A percentile compares a stretch with the other conserved stretches of the same genome.
Conservation (phyloP, 1,140 invertebrate species). For the Microplitis mediator region DNA sequence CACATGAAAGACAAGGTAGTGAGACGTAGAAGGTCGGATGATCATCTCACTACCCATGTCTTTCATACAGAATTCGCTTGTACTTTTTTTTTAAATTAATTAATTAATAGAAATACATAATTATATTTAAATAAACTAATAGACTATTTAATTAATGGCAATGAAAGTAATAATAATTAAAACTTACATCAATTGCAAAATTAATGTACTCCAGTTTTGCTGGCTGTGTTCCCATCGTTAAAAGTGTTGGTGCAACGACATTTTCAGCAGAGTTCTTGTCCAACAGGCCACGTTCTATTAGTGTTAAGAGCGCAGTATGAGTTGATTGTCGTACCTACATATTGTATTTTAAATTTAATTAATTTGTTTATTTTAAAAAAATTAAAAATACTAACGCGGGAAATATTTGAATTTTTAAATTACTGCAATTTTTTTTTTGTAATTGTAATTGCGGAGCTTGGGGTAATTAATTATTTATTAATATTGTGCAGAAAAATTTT, state of each 20-base stretch:
- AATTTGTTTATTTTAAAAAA: constrained; percentile 65
- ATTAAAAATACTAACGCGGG: no score
- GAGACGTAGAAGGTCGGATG: constrained; percentile 69
- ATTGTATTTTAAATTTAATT: constrained; percentile 26
- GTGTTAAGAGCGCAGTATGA: constrained; percentile 66
- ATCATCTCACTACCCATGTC: constrained; percentile 96
- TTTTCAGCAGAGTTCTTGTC: constrained; percentile 66
- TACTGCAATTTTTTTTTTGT: no score
- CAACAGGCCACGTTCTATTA: constrained; percentile 69
- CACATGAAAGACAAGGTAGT: constrained; percentile 93
- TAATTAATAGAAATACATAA: constrained; percentile 6
- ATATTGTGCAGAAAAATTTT: no score
- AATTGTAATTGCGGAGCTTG: no score
- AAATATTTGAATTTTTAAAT: no score
- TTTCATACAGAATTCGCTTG: constrained; percentile 70
- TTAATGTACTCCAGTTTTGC: constrained; percentile 61
- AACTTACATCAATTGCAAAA: constrained; percentile 60
- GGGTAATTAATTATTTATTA: no score
- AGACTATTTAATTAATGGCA: not conserved
- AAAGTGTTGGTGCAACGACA: constrained; percentile 51
- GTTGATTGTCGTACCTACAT: constrained; percentile 69
- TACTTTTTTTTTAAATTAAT: constrained; percentile 6
- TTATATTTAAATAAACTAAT: not conserved
- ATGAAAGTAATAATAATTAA: constrained; percentile 19
- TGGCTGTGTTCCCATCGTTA: constrained; percentile 38